phyloP scores from a whole-genome alignment of 1,140 invertebrate species.

The Halictus rubicundus region DNA sequence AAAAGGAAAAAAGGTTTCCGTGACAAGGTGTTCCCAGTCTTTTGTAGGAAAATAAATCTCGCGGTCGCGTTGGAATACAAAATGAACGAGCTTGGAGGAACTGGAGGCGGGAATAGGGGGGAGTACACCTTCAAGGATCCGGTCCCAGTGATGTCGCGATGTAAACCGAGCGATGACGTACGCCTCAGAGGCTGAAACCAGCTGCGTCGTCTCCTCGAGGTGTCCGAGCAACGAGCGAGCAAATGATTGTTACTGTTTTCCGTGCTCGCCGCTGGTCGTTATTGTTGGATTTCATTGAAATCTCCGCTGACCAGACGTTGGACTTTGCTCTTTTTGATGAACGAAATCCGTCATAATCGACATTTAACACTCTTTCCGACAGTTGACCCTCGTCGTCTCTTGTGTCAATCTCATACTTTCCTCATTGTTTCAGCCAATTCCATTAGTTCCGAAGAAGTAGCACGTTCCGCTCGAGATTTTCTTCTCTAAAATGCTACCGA shows the following conservation, averaged over 20 bases:
- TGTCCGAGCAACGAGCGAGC: neutral
- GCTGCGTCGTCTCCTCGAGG: conserved; percentile 19
- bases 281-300: no score
- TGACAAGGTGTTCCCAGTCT: neutral
- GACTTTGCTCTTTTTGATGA: no score
- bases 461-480: no score
- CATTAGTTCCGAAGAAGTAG: no score
- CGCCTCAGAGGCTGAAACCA: conserved; percentile 31
- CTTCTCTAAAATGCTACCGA: no score
- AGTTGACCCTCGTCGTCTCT: no score
- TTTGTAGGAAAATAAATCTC: conserved; percentile 17
- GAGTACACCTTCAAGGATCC: conserved; percentile 49
- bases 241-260: no score
- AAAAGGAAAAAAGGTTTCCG: neutral
- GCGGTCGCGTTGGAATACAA: neutral
- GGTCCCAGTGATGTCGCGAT: conserved; percentile 59
- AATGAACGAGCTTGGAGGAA: neutral
- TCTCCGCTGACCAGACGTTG: no score
- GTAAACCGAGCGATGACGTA: conserved; percentile 69
- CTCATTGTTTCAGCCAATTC: no score
- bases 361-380: no score
- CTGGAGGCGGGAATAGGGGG: neutral
- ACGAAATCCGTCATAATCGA: no score
- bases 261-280: neutral
- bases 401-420: no score